Conservation (phyloP, 1,140 invertebrate species). For the Heliconius nattereri region DNA sequence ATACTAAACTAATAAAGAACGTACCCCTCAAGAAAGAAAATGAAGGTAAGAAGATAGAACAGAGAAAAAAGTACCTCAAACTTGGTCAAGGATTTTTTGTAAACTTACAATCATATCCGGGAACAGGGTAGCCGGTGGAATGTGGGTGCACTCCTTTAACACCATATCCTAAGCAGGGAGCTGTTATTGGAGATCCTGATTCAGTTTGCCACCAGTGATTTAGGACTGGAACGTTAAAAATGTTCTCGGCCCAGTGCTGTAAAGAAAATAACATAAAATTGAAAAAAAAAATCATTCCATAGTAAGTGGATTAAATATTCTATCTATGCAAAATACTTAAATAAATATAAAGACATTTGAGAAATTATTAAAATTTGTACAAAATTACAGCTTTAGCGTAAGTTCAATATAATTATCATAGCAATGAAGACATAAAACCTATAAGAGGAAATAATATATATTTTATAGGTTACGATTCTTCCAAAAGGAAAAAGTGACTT, state of each 20-base stretch:
- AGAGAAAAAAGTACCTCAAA: background rate
- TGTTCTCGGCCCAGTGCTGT: conserved; percentile 90
- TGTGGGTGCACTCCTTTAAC: conserved; percentile 83
- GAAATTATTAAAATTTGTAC: no score
- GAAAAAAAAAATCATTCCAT: background rate
- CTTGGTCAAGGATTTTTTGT: background rate
- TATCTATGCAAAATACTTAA: no score
- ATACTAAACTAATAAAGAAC: no score
- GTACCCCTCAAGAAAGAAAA: no score
- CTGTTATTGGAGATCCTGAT: conserved; percentile 94
- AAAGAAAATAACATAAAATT: background rate
- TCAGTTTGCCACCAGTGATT: conserved; percentile 99
- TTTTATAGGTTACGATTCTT: no score
- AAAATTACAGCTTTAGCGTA: no score
- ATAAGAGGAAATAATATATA: no score
- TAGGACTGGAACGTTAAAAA: conserved; percentile 91
- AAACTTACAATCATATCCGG: conserved; percentile 90
- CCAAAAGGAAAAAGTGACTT: no score
- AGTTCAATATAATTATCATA: no score
- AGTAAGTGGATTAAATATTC: background rate
- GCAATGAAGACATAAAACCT: no score
- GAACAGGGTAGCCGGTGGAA: conserved; percentile 88
- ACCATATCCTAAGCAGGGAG: conserved; percentile 89
- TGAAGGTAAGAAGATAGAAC: no score
- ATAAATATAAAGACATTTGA: no score